Percentiles rank a stretch among this genome's conserved stretches.
Conservation (phyloP, 2,888 invertebrate genomes). For the Pharmacophagus antenor region DNA sequence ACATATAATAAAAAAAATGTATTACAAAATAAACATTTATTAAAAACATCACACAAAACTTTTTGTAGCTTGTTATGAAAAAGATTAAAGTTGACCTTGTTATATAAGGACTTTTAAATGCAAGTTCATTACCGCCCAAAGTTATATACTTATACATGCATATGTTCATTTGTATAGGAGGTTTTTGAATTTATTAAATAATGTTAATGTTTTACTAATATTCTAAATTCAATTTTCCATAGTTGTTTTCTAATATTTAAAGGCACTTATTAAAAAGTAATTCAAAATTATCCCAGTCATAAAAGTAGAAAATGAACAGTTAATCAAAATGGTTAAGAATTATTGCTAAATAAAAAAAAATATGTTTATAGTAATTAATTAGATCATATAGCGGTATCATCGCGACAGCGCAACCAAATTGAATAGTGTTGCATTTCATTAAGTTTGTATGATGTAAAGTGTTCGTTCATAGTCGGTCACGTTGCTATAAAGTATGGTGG, state of each 20-base stretch:
- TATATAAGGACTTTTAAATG: constrained; percentile 8
- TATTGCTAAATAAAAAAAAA: constrained; percentile 28
- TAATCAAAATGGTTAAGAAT: constrained; percentile 43
- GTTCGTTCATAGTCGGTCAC: constrained; percentile 67
- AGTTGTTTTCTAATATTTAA: no score
- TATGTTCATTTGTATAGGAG: not conserved
- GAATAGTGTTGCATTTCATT: constrained; percentile 55
- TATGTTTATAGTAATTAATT: constrained; percentile 59
- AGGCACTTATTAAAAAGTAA: no score
- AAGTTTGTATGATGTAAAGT: constrained; percentile 40
- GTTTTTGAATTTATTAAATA: not conserved
- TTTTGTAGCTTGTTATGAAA: constrained; percentile 9
- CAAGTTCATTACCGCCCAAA: constrained; percentile 22
- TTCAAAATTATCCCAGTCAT: no score
- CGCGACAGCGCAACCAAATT: constrained; percentile 60
- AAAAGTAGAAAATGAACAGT: constrained; percentile 25
- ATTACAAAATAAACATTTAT: no score
- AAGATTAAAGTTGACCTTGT: constrained; percentile 9
- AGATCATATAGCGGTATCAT: constrained; percentile 70
- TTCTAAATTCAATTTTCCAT: not conserved
- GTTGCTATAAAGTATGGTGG: constrained; percentile 76
- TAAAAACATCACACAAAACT: not conserved
- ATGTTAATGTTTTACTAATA: not conserved
- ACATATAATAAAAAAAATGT: no score
- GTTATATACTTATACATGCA: not conserved